Percentiles rank a stretch among this genome's conserved stretches.
phyloP scores from a whole-genome alignment of 2,888 invertebrate genomes.

The Metopia argyrocephala region DNA sequence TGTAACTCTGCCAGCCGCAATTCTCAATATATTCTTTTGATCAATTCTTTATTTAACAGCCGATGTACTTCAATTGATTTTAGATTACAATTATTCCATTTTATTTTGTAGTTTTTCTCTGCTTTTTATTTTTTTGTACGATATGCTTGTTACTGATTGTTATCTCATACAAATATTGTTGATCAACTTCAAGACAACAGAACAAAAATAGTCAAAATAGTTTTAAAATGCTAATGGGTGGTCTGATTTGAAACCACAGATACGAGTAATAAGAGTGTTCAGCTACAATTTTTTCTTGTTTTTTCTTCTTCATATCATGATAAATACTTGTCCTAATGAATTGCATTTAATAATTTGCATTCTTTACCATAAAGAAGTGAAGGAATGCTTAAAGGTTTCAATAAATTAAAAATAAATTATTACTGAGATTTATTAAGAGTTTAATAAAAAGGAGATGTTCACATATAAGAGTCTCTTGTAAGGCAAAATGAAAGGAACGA shows the following conservation, averaged over 20 bases:
- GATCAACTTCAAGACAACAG: constrained; percentile 43
- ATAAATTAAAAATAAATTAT: not conserved
- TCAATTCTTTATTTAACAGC: constrained; percentile 65
- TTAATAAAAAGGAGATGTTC: constrained; percentile 4
- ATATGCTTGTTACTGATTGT: constrained; percentile 54
- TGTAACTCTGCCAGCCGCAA: constrained; percentile 63
- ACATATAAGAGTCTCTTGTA: not conserved
- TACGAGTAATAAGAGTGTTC: not conserved
- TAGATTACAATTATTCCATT: constrained; percentile 43
- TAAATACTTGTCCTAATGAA: not conserved
- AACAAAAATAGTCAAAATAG: not conserved
- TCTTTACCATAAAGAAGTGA: not conserved
- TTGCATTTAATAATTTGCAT: not conserved
- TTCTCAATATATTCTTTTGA: constrained; percentile 63
- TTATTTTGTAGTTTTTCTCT: constrained; percentile 1
- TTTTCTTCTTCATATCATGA: not conserved
- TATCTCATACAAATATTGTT: too few species aligned
- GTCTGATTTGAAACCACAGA: constrained; percentile 41
- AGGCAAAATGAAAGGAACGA: too few species aligned
- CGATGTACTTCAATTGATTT: constrained; percentile 57
- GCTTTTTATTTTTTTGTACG: not conserved
- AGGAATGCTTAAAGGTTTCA: not conserved
- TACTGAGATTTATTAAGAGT: not conserved
- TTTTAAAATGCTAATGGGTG: constrained; percentile 44
- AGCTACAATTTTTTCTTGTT: constrained; percentile 4